A percentile compares a stretch with the other conserved stretches of the same genome.
These are phyloP conservation scores for Yponomeuta evonymella DNA, from an alignment of 2,888 invertebrate genomes.

Conservation along the genomic window DNA sequence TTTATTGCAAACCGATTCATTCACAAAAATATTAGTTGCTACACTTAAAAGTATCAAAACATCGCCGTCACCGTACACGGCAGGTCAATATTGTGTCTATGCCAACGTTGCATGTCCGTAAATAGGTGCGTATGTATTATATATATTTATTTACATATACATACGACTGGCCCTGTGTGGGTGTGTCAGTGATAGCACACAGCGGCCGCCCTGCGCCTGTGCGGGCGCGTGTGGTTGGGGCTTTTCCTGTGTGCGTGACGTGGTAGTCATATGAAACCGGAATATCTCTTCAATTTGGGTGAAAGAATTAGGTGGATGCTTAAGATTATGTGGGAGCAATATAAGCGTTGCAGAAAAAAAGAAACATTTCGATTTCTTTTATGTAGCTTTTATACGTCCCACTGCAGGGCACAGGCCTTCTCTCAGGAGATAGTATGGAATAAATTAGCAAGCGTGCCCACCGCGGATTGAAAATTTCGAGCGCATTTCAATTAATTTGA, in stretches of 20 bases:
- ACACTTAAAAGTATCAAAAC: slow-evolving; percentile 30
- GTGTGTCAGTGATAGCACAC: slow-evolving; percentile 19
- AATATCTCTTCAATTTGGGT: slow-evolving; percentile 38
- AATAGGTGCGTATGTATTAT: slow-evolving; percentile 21
- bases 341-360: too few species aligned
- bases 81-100: slow-evolving; percentile 42
- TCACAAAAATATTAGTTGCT: background rate
- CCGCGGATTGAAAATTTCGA: too few species aligned
- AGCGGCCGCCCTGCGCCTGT: background rate
- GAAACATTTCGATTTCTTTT: too few species aligned
- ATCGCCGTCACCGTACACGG: slow-evolving; percentile 22
- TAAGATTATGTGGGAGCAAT: background rate
- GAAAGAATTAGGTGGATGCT: slow-evolving; percentile 25
- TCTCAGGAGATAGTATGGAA: too few species aligned
- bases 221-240: background rate
- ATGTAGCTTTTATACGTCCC: too few species aligned
- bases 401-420: too few species aligned
- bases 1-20: too few species aligned
- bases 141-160: slow-evolving; percentile 14
- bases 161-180: slow-evolving; percentile 16
- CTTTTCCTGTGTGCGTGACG: slow-evolving; percentile 23
- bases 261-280: slow-evolving; percentile 33
- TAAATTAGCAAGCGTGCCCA: too few species aligned
- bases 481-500: too few species aligned
- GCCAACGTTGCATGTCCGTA: slow-evolving; percentile 34